phyloP scores from a whole-genome alignment of 2,888 invertebrate genomes.

The Oithona nana region DNA sequence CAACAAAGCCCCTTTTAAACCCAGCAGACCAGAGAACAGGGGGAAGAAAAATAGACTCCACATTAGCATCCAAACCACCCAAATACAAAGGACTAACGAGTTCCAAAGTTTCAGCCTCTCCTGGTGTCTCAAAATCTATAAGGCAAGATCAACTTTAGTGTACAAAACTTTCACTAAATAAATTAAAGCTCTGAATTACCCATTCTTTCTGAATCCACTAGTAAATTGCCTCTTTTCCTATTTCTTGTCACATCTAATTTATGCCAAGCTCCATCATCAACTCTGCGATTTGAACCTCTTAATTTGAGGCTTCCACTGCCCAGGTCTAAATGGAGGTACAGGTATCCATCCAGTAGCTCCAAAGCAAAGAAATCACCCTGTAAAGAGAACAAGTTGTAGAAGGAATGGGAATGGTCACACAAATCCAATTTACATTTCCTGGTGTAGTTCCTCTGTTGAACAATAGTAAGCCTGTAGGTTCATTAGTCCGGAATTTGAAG shows the following conservation, averaged over 20 bases:
- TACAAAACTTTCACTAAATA: too few relatives aligned
- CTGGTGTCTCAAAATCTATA: conserved; percentile 30
- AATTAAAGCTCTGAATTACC: not conserved
- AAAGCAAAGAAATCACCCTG: conserved; percentile 81
- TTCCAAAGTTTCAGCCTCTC: conserved; percentile 68
- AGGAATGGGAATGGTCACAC: not conserved
- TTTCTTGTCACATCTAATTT: conserved; percentile 62
- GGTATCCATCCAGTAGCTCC: conserved; percentile 78
- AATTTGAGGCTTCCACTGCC: conserved; percentile 77
- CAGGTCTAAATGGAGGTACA: conserved; percentile 74
- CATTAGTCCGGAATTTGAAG: conserved; percentile 85
- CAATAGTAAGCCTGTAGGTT: conserved; percentile 78
- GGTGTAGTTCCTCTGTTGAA: conserved; percentile 53
- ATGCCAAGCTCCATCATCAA: conserved; percentile 86
- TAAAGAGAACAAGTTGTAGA: conserved; percentile 19
- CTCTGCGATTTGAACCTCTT: conserved; percentile 47
- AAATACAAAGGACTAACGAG: conserved; percentile 70
- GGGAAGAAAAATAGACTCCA: conserved; percentile 54
- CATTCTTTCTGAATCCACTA: conserved; percentile 41
- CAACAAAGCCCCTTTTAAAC: conserved; percentile 73
- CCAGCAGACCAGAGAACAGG: conserved; percentile 77
- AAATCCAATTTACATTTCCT: not conserved
- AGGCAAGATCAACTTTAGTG: too few relatives aligned
- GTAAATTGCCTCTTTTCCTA: conserved; percentile 62
- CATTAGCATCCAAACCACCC: conserved; percentile 61